phyloP scores from a whole-genome alignment of 2,888 invertebrate genomes.

The Chrysina gloriosa region DNA sequence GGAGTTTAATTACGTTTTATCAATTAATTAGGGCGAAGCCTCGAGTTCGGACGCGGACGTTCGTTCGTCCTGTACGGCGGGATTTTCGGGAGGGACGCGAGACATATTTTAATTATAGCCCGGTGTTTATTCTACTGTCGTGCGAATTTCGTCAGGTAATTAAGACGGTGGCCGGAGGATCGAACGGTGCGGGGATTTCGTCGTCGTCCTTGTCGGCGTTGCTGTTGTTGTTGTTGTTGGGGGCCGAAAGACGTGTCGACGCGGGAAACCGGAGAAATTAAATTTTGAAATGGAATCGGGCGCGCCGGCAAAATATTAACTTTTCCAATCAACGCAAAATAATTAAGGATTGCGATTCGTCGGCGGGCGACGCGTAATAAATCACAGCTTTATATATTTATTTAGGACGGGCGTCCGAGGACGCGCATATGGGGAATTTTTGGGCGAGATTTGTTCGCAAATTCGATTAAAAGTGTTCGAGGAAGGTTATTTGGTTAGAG shows the following conservation, averaged over 20 bases:
- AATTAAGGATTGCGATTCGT: not conserved
- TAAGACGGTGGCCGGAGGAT: too few species aligned
- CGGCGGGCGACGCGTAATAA: not conserved
- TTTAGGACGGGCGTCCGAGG: too few species aligned
- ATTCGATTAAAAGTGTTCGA: too few species aligned
- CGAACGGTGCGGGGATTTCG: not conserved
- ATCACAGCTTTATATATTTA: constrained; percentile 12
- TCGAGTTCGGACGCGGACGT: too few species aligned
- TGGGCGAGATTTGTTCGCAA: too few species aligned
- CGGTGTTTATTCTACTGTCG: constrained; percentile 5
- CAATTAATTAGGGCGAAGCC: constrained; percentile 8
- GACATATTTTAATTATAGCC: constrained; percentile 11
- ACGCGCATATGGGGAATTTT: too few species aligned
- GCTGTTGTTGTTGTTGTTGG: too few species aligned
- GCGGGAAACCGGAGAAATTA: constrained; percentile 1
- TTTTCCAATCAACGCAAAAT: constrained; percentile 14
- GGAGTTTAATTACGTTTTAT: constrained; percentile 13
- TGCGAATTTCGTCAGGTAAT: constrained; percentile 13
- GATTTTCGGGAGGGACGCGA: not conserved
- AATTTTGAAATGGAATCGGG: constrained; percentile 11
- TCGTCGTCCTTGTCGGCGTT: too few species aligned
- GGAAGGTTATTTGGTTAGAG: too few species aligned
- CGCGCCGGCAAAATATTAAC: constrained; percentile 8
- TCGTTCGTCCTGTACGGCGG: too few species aligned
- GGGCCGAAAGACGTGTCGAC: too few species aligned